Evolutionary conservation across 2,113 vertebrate genomes (phyloP), one percentile per base, ranked within the genome.

Genomic region (Hymenochirus boettgeri): DNA sequence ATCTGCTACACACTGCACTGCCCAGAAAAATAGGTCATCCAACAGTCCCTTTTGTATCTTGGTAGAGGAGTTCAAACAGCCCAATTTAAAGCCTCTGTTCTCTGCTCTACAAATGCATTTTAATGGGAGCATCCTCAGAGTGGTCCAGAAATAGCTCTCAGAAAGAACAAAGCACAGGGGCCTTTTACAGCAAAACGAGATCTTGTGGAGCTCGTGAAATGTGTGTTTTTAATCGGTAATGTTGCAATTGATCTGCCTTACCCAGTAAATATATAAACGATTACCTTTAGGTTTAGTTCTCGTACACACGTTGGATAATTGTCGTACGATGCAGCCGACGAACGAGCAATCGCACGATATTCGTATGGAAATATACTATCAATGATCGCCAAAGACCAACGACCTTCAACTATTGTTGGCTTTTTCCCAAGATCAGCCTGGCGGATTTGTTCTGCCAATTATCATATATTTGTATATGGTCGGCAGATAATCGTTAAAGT

Each of bases 61-160:
- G 23, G 19, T 21, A 21, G 46, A 50, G 2, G 10, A n/a, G n/a
- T n/a, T 1, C 3, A 52, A 24, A 13, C 19, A 13, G 23, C 12
- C 51, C 13, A 24, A 27, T 54, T 29, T 24, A 29, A 5, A 54
- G 4, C 3, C 25, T 27, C 50, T 52, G 9, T 52, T 52, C 50
- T 25, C 22, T 27, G 51, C n/a, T 24, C 25, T 54, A n/a, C 25
- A 54, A 54, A 54, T 12, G 25, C 24, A n/a, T n/a, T 54, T 29
- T 27, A 54, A 54, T 54, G 17, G 51, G 51, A 27, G 25, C 15
- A 27, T 27, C 29, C 51, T 17, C 24, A 29, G 24, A 9, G 5
- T 26, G 25, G 25, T 7, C 24, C 25, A 10, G 3, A 54, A 25
- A 54, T 54, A 54, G 51, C 51, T 54, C 4, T 25, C 22, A n/a